Conservation (phyloP, 2,797 vertebrate genomes). For the Crenichthys baileyi region DNA sequence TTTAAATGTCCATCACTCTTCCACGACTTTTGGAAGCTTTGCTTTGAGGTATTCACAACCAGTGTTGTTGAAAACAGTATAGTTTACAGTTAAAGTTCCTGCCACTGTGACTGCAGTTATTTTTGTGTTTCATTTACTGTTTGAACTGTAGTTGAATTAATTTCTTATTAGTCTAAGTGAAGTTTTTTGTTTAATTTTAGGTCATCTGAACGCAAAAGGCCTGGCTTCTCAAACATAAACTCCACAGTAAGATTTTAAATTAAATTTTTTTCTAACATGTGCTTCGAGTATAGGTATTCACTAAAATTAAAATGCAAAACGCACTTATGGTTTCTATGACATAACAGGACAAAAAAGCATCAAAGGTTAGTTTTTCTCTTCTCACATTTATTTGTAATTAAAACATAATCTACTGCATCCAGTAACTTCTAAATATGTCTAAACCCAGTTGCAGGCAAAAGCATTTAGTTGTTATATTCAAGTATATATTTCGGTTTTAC, state of each 20-base stretch:
- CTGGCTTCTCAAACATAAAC: constrained; percentile 10
- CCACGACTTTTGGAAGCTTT: constrained; percentile 29
- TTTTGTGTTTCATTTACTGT: constrained; percentile 41
- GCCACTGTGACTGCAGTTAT: constrained; percentile 20
- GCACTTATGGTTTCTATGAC: not conserved
- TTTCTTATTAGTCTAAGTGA: constrained; percentile 39
- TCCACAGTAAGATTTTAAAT: constrained; percentile 5
- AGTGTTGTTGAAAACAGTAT: constrained; percentile 26
- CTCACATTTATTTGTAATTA: not conserved
- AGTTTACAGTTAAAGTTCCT: constrained; percentile 37
- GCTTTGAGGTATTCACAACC: constrained; percentile 34
- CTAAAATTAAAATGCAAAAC: not conserved
- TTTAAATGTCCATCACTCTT: constrained; percentile 34
- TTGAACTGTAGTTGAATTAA: constrained; percentile 48
- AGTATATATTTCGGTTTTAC: not conserved
- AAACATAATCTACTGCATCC: not conserved
- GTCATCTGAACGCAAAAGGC: constrained; percentile 14
- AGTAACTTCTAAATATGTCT: not conserved
- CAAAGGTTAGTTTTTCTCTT: not conserved
- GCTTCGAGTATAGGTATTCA: not conserved
- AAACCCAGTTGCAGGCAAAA: not conserved
- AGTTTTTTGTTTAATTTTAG: constrained; percentile 4
- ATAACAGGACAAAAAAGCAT: not conserved
- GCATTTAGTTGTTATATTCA: not conserved
- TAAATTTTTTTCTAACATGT: not conserved